Evolutionary conservation across 2,888 invertebrate genomes (phyloP).

Genomic region (Gastracanthus pulcherrimus): DNA sequence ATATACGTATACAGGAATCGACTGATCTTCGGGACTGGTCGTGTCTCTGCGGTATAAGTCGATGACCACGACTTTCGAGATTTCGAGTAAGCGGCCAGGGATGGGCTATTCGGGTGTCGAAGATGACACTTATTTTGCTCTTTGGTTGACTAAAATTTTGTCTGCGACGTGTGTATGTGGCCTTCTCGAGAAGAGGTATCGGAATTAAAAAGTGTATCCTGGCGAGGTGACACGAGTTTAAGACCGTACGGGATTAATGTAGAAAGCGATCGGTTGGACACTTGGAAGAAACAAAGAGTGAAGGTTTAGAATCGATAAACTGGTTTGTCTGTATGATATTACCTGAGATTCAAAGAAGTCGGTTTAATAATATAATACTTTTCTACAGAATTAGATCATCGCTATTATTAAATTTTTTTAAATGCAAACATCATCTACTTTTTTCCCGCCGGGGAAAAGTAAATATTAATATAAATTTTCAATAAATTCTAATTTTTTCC

Average conservation of each 20-base stretch:
- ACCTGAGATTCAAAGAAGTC: neutral
- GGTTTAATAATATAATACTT: too few relatives aligned
- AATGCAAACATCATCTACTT: too few relatives aligned
- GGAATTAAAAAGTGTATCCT: neutral
- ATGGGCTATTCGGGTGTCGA: neutral
- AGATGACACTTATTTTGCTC: neutral
- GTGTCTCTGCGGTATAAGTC: too few relatives aligned
- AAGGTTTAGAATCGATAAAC: neutral
- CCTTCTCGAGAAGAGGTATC: neutral
- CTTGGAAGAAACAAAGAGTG: neutral
- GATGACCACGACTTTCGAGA: neutral
- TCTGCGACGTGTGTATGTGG: neutral
- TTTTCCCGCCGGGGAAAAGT: too few relatives aligned
- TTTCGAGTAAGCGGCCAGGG: neutral
- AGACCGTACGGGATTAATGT: neutral
- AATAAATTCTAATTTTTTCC: too few relatives aligned
- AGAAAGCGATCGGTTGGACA: constrained; percentile 28
- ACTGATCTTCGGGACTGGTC: neutral
- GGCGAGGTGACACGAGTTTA: neutral
- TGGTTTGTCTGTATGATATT: neutral
- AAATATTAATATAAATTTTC: too few relatives aligned
- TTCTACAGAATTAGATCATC: too few relatives aligned
- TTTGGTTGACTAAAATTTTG: neutral
- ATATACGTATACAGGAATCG: too few relatives aligned
- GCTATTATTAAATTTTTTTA: too few relatives aligned